Base-by-base conservation (phyloP, 2,113 vertebrate genomes). In the Abramis brama region DNA sequence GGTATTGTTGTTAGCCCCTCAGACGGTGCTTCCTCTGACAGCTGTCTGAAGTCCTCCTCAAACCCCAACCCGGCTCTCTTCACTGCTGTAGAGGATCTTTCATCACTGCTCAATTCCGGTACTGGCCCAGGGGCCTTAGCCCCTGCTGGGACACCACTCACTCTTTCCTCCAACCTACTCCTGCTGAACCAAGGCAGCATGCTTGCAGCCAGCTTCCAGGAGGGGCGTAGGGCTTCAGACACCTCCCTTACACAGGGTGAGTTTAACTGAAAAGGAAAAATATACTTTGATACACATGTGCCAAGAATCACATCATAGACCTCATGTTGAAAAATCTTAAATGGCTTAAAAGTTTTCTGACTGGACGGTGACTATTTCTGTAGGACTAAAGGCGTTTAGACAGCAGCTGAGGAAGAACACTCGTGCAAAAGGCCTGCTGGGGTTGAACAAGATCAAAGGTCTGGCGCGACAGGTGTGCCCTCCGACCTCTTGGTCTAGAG, bases 241-340 rank as follows among this genome's bases (percentile, higher is more conserved):
- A 99, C 98, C 85, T 99, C 97, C 60, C 96, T 99, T 89, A 99
- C 97, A 62, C 97, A 98, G 96, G 98, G 98, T 99, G 92, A 87
- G 82, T 55, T 36, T 57, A 39, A 36, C 5, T n/a, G 36, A 79
- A 45, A 80, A 47, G 57, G 1, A 21, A 19, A 77, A 47, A 77
- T 27, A 0, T 27, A 75, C 13, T 25, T 17, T 47, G 7, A 50
- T 50, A 47, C 39, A 74, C 33, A 70, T 23, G 36, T 73, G 70
- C 10, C 36, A 73, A 75, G 12, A 50, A 50, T 75, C 12, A 50
- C 12, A 50, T 7, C 66, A 70, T 15, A 70, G 30, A 70, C n/a
- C 23, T 64, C 2, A 13, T 64, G 25, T 27, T 25, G 60, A 64
- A 27, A 27, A 12, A 39, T 71, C 33, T 71, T 36, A 21, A 71